Percentiles rank a stretch among this genome's conserved stretches.
phyloP scores from a whole-genome alignment of 2,113 vertebrate genomes.

The Micromys minutus region DNA sequence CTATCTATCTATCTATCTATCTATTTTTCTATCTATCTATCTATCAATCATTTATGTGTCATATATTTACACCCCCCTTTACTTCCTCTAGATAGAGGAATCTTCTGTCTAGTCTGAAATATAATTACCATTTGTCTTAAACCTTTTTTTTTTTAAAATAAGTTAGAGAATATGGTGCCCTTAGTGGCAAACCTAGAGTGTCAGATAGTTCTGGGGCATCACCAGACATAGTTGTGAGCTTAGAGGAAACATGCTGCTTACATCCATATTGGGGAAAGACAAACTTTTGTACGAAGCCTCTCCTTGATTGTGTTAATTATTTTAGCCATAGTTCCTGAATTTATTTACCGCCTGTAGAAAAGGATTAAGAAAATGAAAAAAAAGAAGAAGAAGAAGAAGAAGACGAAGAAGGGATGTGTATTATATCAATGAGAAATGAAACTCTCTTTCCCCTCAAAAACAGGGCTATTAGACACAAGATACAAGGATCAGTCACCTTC shows the following conservation, averaged over 20 bases:
- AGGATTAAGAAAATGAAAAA: slow-evolving; percentile 50
- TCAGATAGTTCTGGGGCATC: slow-evolving; percentile 21
- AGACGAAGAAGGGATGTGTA: slow-evolving; percentile 72
- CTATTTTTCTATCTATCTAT: neutral
- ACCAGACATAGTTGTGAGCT: slow-evolving; percentile 70
- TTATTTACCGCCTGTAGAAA: slow-evolving; percentile 74
- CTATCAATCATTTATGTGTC: neutral
- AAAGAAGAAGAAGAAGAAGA: neutral
- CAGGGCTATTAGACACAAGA: slow-evolving; percentile 83
- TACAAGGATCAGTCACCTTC: slow-evolving; percentile 86
- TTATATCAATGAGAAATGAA: slow-evolving; percentile 82
- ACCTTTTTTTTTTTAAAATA: slow-evolving; percentile 25
- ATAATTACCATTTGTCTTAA: slow-evolving; percentile 38
- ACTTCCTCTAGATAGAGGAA: neutral
- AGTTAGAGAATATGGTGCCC: slow-evolving; percentile 48
- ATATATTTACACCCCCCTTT: neutral
- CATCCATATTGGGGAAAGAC: slow-evolving; percentile 73
- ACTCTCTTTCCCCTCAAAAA: slow-evolving; percentile 44
- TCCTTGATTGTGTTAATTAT: slow-evolving; percentile 69
- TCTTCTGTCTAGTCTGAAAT: neutral
- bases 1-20: neutral
- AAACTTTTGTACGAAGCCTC: slow-evolving; percentile 26
- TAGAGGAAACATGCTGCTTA: slow-evolving; percentile 66
- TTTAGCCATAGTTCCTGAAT: slow-evolving; percentile 72
- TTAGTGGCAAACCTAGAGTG: slow-evolving; percentile 71